Base-by-base conservation (phyloP, 2,797 vertebrate species). In the Caiman crocodilus region DNA sequence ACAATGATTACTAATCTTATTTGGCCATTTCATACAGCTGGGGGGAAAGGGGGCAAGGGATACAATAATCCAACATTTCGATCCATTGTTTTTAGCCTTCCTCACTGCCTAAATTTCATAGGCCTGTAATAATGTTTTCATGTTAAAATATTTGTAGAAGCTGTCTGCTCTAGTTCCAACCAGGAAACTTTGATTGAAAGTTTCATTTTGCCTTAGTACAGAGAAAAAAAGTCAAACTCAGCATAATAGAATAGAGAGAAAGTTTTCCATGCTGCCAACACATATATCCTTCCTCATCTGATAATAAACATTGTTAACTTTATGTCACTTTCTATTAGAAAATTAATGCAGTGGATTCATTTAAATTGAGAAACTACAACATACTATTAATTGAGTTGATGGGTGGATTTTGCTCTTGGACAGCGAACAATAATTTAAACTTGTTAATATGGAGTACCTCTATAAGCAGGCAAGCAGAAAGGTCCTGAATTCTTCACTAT, bases 381-480 rank as follows among this genome's bases (percentile, higher is more conserved):
- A 2, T 28, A 82, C 88, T 56, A 67, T 88, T 69, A 26, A 76
- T 76, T 32, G 56, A 79, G 21, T 2, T 86, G 32, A 73, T 55
- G 63, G 25, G 8, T n/a, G 35, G 56, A 76, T 58, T 83, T 93
- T 90, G 28, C 30, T 95, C 9, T 67, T 76, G 23, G 42, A 88
- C 35, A 94, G 4, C 13, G 17, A 69, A 89, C 5, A 84, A 26
- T 55, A 79, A 85, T 87, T 85, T 26, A 76, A 55, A 63, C 23
- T 74, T 0, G 0, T 85, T 92, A 87, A 84, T 85, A 91, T 21
- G 16, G 35, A 8, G 30, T 15, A 87, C 79, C 26, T 82, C 85
- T 79, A 85, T 88, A 71, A 83, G 74, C 86, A 92, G 30, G 71
- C 59, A 91, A 73, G 90, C 60, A 94, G 63, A 85, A 91, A 82